Evolutionary conservation across 2,797 vertebrate species (phyloP), one percentile per base, ranked within the genome.

Genomic region (Margarornis squamiger): DNA sequence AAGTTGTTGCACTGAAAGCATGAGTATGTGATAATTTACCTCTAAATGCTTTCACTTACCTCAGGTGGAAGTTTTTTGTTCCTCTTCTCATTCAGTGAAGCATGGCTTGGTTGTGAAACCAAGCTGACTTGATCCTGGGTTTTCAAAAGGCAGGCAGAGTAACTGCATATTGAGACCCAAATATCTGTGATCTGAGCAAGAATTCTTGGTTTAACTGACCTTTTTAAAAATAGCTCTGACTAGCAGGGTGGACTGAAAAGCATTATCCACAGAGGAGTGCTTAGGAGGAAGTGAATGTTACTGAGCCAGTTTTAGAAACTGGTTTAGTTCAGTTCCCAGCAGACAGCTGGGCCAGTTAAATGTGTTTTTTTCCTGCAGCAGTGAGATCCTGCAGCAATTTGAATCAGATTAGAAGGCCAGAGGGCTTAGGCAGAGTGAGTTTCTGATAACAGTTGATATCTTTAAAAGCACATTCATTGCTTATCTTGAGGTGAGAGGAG

Each of bases 251-350:
- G 63, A 41, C 85, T 81, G 58, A 80, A 77, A 80, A 95, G 38
- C 59, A 12, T 86, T 91, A 75, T 84, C 34, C 8, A 7, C 38
- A 36, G 70, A 45, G 58, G 48, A 83, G 66, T 41, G 11, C 66
- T 92, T 72, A 62, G 66, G 66, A 92, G 79, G 90, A 91, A 93
- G 77, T 94, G 90, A 93, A 86, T 61, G 79, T 67, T 90, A 94
- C 59, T 58, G 73, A 90, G 80, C 88, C 89, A 71, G 94, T 96
- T 96, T 85, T 86, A 90, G 86, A 86, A 96, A 93, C 88, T 92
- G 62, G 90, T 94, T 94, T 94, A 88, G 73, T 88, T 96, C 86
- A 61, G 67, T 88, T 93, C 87, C 81, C 85, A 90, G 81, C 65
- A 92, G 72, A 43, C 72, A 80, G 46, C 85, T 93, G 85, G 76